Evolutionary conservation across 1,140 invertebrate species (phyloP), one percentile per base, ranked within the genome.

Genomic region (Choristoneura fumiferana): DNA sequence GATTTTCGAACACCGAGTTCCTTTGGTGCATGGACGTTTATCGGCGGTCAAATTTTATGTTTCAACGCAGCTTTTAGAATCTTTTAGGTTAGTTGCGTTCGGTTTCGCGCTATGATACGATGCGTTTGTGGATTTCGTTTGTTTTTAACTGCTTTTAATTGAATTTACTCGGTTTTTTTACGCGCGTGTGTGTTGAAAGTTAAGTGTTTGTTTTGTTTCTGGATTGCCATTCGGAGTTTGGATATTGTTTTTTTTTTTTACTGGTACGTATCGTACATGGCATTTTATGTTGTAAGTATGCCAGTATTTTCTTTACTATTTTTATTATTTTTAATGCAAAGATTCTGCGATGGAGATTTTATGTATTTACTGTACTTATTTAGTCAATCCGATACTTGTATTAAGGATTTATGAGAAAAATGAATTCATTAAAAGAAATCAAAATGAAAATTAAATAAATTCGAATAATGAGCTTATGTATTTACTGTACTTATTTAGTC

Each of bases 11-110:
- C 69, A 75, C 71, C 63, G 68, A 67, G 69, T 75, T 77, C 71
- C 77, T 74, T 75, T 68, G 68, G 72, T 35, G 52, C 17, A 54
- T 54, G 34, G 71, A 75, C 69, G 73, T 71, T 74, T 73, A 73
- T 76, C 72, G 80, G 70, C 76, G 78, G 80, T 82, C 81, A 87
- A 85, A 81, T 82, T 83, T 83, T 83, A 83, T 81, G 79, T 73
- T 72, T 22, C 39, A 55, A 61, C 58, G 66, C 15, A 62, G 29
- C 15, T 39, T 29, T 35, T 58, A 18, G 33, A 22, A 36, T 37
- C 34, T 84, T 82, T 81, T 82, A 87, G 81, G 84, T 87, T 87
- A 85, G 83, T 86, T 81, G 78, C 40, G 69, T 66, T 67, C 62
- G 45, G 68, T 67, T 65, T 66, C 58, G 67, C 73, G 67, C 55